phyloP scores from a whole-genome alignment of 2,888 invertebrate species.

The Drosophila putrida region DNA sequence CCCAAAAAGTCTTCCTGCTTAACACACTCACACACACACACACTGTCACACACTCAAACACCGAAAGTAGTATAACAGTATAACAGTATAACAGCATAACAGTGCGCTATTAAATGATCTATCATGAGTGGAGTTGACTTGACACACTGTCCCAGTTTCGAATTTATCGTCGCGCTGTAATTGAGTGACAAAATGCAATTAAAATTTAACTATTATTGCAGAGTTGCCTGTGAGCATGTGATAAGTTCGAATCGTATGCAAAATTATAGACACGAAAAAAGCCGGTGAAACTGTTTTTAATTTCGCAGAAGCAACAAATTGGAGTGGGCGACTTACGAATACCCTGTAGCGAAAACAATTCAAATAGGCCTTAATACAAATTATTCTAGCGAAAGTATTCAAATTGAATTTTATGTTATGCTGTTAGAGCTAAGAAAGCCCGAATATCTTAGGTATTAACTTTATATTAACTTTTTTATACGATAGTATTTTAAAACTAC shows the following conservation, averaged over 20 bases:
- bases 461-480: too few relatives aligned
- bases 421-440: too few relatives aligned
- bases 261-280: constrained; percentile 24
- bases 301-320: background rate
- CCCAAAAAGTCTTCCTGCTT: constrained; percentile 75
- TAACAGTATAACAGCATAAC: constrained; percentile 25
- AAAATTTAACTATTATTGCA: constrained; percentile 47
- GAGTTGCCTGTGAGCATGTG: constrained; percentile 3
- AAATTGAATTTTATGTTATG: too few relatives aligned
- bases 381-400: too few relatives aligned
- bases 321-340: background rate
- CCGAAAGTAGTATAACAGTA: constrained; percentile 1
- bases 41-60: background rate
- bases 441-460: too few relatives aligned
- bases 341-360: background rate
- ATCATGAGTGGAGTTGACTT: constrained; percentile 48
- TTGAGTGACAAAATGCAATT: constrained; percentile 80
- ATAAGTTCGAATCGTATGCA: constrained; percentile 17
- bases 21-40: constrained; percentile 32
- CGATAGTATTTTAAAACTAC: too few relatives aligned
- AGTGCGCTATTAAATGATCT: constrained; percentile 44
- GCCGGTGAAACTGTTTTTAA: background rate
- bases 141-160: constrained; percentile 79
- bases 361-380: too few relatives aligned
- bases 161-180: constrained; percentile 54